phyloP scores from a whole-genome alignment of 2,797 vertebrate genomes.

The Peromyscus melanophrys region DNA sequence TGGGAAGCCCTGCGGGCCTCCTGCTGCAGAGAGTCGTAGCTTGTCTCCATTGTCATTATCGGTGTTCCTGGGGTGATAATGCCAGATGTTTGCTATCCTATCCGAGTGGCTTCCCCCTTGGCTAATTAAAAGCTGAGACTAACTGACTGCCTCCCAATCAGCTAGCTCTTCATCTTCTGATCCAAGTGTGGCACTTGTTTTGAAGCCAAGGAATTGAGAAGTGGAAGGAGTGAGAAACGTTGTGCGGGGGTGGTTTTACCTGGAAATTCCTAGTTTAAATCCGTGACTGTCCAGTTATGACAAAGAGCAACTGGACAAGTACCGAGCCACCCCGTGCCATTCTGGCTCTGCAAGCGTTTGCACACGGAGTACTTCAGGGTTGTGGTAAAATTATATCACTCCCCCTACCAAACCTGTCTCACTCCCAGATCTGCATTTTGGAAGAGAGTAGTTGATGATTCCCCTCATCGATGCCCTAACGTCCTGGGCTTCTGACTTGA shows the following conservation, averaged over 20 bases:
- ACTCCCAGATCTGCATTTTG: neutral
- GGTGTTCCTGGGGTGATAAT: neutral
- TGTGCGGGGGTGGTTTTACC: neutral
- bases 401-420: neutral
- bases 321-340: neutral
- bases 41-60: neutral
- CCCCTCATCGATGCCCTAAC: neutral
- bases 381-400: neutral
- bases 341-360: neutral
- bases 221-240: neutral
- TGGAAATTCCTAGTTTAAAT: neutral
- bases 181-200: neutral
- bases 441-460: neutral
- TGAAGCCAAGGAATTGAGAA: neutral
- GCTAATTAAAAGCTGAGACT: conserved; percentile 56
- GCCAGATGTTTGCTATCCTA: conserved; percentile 17
- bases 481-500: neutral
- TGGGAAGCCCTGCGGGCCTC: neutral
- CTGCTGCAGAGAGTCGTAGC: neutral
- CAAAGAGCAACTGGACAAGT: neutral
- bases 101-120: neutral
- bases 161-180: neutral
- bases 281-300: neutral
- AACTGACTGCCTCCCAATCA: neutral
- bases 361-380: accelerated